phyloP scores from a whole-genome alignment of 2,888 invertebrate genomes.

The Tetanocera ferruginea region DNA sequence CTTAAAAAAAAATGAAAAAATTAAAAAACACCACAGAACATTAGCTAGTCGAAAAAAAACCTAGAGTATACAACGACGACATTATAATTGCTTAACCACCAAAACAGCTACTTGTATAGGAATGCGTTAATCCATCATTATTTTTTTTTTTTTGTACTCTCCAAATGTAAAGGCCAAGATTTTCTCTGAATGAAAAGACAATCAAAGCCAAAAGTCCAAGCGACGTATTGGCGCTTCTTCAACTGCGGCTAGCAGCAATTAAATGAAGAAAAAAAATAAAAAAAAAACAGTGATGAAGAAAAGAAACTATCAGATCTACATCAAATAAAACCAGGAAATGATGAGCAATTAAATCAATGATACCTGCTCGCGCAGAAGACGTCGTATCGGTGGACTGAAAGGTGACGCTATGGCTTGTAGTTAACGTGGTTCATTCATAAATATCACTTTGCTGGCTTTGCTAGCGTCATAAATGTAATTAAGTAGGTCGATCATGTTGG shows the following conservation, averaged over 20 bases:
- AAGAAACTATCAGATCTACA: conserved; percentile 47
- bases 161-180: not conserved
- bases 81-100: conserved; percentile 43
- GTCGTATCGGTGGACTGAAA: not conserved
- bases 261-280: conserved; percentile 10
- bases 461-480: conserved; percentile 19
- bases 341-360: conserved; percentile 68
- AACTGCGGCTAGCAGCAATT: conserved; percentile 50
- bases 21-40: not conserved
- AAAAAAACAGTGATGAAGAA: conserved; percentile 25
- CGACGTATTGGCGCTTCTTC: conserved; percentile 49
- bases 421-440: conserved; percentile 46
- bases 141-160: not conserved
- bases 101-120: conserved; percentile 44
- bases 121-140: conserved; percentile 62
- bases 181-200: not conserved
- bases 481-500: conserved; percentile 27
- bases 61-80: conserved; percentile 28
- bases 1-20: not conserved
- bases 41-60: not conserved
- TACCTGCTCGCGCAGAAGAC: conserved; percentile 27
- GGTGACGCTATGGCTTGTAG: not conserved
- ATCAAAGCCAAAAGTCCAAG: conserved; percentile 11
- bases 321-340: conserved; percentile 68
- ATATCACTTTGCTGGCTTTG: conserved; percentile 27